These are phyloP conservation scores for Parapristionchus giblindavisi DNA, from an alignment of 2,888 invertebrate genomes.

Conservation along the genomic window DNA sequence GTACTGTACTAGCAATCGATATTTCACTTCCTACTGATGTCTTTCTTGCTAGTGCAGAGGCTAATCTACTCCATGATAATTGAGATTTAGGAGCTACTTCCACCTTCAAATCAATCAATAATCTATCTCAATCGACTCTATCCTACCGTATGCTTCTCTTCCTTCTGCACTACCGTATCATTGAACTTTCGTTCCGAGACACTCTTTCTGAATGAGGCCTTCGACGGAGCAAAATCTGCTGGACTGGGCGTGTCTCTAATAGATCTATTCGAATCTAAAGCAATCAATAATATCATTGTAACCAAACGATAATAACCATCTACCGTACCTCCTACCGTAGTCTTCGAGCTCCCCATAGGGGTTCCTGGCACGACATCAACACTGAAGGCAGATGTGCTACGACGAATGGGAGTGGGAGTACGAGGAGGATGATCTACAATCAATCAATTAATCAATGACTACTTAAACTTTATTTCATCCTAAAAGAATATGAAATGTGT, in stretches of 20 bases:
- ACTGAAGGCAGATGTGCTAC: no score
- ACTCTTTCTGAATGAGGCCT: no score
- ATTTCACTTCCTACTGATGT: slow-evolving; percentile 3
- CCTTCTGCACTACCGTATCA: neutral
- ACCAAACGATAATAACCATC: neutral
- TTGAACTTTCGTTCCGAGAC: no score
- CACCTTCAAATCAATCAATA: neutral
- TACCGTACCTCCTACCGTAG: neutral
- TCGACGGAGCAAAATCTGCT: no score
- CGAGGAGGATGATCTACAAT: no score
- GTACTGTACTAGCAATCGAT: slow-evolving; percentile 31
- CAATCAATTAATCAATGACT: no score
- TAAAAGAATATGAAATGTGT: no score
- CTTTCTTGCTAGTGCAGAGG: slow-evolving; percentile 12
- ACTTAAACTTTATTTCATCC: no score
- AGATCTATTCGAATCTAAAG: neutral
- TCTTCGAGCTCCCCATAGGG: neutral
- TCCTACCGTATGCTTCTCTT: neutral
- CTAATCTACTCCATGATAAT: slow-evolving; percentile 4
- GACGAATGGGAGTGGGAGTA: no score
- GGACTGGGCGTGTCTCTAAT: no score
- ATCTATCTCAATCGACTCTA: neutral
- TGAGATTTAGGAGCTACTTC: slow-evolving; percentile 1
- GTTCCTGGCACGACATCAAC: slow-evolving; percentile 3
- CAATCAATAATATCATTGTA: neutral